Evolutionary conservation across 2,888 invertebrate genomes (phyloP).

Genomic region (Chalcis sispes): DNA sequence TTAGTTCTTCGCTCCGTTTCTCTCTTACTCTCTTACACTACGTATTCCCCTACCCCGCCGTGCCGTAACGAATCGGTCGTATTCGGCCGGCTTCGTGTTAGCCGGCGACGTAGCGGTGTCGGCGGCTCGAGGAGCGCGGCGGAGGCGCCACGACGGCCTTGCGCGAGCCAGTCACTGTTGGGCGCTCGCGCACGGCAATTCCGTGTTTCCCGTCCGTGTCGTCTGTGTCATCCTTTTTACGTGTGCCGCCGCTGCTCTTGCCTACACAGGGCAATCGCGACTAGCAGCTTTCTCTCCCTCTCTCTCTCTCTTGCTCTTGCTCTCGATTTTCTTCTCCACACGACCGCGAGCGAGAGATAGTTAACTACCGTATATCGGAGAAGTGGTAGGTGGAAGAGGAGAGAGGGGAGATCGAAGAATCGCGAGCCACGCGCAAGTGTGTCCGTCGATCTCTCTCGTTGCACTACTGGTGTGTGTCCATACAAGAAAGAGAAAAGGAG

Average conservation of each 20-base stretch:
- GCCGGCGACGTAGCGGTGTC: conserved; percentile 59
- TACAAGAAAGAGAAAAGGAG: too few relatives aligned
- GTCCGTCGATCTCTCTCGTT: too few relatives aligned
- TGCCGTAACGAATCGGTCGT: conserved; percentile 29
- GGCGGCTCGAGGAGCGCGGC: conserved; percentile 13
- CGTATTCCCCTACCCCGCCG: too few relatives aligned
- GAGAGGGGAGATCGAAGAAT: too few relatives aligned
- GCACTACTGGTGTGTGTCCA: too few relatives aligned
- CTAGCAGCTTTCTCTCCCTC: background rate
- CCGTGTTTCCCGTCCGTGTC: background rate
- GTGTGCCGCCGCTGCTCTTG: background rate
- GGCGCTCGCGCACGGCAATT: conserved; percentile 75
- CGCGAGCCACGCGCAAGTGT: too few relatives aligned
- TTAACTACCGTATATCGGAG: too few relatives aligned
- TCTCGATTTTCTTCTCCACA: too few relatives aligned
- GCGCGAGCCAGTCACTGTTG: conserved; percentile 73
- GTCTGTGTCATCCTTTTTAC: conserved; percentile 10
- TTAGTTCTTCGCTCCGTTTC: too few relatives aligned
- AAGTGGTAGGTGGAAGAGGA: too few relatives aligned
- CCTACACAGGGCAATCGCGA: background rate
- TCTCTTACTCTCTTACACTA: too few relatives aligned
- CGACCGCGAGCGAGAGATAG: too few relatives aligned
- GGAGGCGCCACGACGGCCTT: conserved; percentile 51
- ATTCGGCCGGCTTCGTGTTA: conserved; percentile 63
- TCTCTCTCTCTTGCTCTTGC: background rate